Conservation (phyloP, 2,113 vertebrate species). For the Lota lota region DNA sequence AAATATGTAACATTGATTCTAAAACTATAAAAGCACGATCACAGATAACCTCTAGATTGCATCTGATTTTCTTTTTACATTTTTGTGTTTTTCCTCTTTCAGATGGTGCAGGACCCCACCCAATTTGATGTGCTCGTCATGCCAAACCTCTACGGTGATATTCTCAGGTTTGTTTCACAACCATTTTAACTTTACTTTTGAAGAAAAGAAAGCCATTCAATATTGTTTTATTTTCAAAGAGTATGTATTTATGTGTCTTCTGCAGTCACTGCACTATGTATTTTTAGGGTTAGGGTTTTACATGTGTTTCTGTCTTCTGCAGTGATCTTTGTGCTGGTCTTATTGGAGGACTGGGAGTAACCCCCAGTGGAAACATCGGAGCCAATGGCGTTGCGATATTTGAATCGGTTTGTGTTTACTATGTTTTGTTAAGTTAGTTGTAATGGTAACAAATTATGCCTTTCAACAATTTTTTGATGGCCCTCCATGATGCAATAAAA, state of each 20-base stretch:
- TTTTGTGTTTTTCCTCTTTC: constrained; percentile 11
- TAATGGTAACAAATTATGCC: not conserved
- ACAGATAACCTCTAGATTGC: too few species aligned
- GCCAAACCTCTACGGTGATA: constrained; percentile 96
- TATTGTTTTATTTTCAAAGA: not conserved
- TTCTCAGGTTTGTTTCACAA: constrained; percentile 81
- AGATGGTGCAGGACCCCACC: constrained; percentile 98
- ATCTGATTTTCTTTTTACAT: too few species aligned
- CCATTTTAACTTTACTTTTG: not conserved
- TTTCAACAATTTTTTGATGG: not conserved
- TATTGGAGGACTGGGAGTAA: constrained; percentile 93
- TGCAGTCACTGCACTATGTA: not conserved
- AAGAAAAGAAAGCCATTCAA: not conserved
- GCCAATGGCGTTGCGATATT: constrained; percentile 94
- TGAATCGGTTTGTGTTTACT: constrained; percentile 81
- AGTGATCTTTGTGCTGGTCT: constrained; percentile 94
- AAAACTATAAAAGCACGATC: too few species aligned
- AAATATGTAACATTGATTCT: too few species aligned
- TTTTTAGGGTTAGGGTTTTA: not conserved
- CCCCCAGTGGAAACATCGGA: constrained; percentile 95
- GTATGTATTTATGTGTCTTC: not conserved
- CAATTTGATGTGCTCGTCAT: constrained; percentile 95
- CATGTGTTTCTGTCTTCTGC: constrained; percentile 38
- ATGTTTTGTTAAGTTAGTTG: too few species aligned
- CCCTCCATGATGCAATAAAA: not conserved